These are phyloP conservation scores for Agelastica alni DNA, from an alignment of 2,888 invertebrate genomes.

Conservation along the genomic window DNA sequence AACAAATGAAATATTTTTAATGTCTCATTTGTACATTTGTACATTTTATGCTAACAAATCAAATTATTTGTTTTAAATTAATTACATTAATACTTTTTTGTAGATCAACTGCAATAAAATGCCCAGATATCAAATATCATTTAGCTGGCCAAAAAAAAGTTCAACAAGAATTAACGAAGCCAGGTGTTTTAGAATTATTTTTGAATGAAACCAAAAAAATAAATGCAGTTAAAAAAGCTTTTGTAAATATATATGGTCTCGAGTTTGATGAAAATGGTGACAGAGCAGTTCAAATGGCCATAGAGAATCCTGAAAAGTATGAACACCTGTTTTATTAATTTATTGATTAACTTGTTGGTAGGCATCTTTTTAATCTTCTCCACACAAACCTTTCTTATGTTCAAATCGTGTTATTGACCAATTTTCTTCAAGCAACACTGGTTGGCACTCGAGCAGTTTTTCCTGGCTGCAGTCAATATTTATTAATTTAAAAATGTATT, in stretches of 20 bases:
- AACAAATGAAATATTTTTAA: too few species aligned
- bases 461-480: too few species aligned
- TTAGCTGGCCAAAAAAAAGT: constrained; percentile 95
- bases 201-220: constrained; percentile 67
- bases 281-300: constrained; percentile 76
- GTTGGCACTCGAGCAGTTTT: too few species aligned
- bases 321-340: constrained; percentile 29
- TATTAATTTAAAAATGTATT: too few species aligned
- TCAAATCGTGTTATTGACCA: too few species aligned
- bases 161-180: constrained; percentile 83
- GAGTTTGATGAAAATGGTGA: constrained; percentile 84
- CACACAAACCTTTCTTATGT: too few species aligned
- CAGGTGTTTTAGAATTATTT: constrained; percentile 76
- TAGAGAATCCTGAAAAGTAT: constrained; percentile 77
- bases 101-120: constrained; percentile 80
- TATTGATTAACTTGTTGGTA: too few species aligned
- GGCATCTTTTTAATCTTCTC: too few species aligned
- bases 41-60: too few species aligned
- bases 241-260: constrained; percentile 88
- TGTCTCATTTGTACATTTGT: too few species aligned
- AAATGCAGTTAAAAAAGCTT: constrained; percentile 74
- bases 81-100: constrained; percentile 1
- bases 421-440: too few species aligned
- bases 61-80: too few species aligned
- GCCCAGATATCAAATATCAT: constrained; percentile 92